Base-by-base conservation (phyloP, 1,140 invertebrate species). In the Rhopalosiphum maidis region DNA sequence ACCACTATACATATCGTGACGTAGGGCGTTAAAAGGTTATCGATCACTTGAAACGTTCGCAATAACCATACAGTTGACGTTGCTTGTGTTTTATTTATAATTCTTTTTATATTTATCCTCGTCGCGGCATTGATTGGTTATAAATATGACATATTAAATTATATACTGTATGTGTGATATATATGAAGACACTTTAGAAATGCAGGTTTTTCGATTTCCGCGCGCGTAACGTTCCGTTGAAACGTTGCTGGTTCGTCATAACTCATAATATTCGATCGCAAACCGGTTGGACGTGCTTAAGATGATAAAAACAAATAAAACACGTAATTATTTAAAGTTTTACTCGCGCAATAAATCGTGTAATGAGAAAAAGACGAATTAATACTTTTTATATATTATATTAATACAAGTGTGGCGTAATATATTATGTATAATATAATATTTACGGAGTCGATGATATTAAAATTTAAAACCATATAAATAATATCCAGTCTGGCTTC, bases 341-440 rank as follows among this genome's bases (percentile, higher is more conserved):
- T 77, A 77, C n/a, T 37, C 35, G 82, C 22, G 37, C 37, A 41
- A 35, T 35, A 83, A 83, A 83, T 41, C 82, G 35, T 18, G 35
- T 35, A 83, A 41, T 35, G 22, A 7, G 23, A 22, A 83, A 37
- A 35, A 41, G n/a, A 77, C 60, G 30, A 77, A 77, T 77, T n/a
- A n/a, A 77, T 77, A 77, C 60, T 77, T n/a, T 68, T 68, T 77
- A n/a, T 77, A 77, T n/a, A n/a, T 68, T 77, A n/a, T 77, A 77
- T 77, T 77, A 77, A n/a, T 77, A 77, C n/a, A 6, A 77, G 15
- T 77, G 60, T 77, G 60, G 30, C 60, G 60, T 77, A 77, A 77
- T n/a, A 6, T 77, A 77, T 77, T 77, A 77, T 77, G 30, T 77
- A 77, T 18, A n/a, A n/a, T 77, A 77, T 77, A 77, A 77, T 77